Evolutionary conservation across 2,888 invertebrate species (phyloP), one percentile per base, ranked within the genome.

Genomic region (Trachelus stipa): DNA sequence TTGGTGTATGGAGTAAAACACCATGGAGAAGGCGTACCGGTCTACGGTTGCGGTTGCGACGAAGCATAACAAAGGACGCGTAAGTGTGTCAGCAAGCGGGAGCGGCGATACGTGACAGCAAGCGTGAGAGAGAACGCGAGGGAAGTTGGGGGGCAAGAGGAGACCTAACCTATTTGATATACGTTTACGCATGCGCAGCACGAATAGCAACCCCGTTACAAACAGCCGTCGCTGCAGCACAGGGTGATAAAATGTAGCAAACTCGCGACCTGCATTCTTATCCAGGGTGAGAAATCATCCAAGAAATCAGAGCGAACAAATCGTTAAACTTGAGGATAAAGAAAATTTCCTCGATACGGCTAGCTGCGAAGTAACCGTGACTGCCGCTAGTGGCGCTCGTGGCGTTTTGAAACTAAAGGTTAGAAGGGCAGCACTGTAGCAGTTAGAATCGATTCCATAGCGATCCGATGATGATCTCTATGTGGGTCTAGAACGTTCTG

Each of bases 61-160:
- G 74, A 74, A 74, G 74, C 74, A 74, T 74, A 74, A 74, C 74
- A 74, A 74, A 35, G 74, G 37, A 34, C 74, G 74, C 34, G 74
- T 74, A 74, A 74, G 74, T 74, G 74, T 74, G 74, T 74, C 74
- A 74, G 71, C 34, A 30, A 35, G n/a, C 74, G 74, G 34, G 74
- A 73, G 74, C 74, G 74, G 34, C 35, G 74, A 73, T 73, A 73
- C 74, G 74, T 73, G 74, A 73, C 74, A 34, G 37, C 31, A 34
- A 74, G 34, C 74, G 31, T 23, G 56, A 56, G 56, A 56, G 56
- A 56, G 56, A 56, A 56, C 56, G 56, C 56, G 56, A 23, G 56
- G 56, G 23, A 56, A 56, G 56, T 56, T 56, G 56, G 9, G 56
- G 56, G 56, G 56, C 56, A 9, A 23, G 56, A 23, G 56, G 15